Conservation (phyloP, 1,140 invertebrate genomes). For the Laodelphax striatellus region DNA sequence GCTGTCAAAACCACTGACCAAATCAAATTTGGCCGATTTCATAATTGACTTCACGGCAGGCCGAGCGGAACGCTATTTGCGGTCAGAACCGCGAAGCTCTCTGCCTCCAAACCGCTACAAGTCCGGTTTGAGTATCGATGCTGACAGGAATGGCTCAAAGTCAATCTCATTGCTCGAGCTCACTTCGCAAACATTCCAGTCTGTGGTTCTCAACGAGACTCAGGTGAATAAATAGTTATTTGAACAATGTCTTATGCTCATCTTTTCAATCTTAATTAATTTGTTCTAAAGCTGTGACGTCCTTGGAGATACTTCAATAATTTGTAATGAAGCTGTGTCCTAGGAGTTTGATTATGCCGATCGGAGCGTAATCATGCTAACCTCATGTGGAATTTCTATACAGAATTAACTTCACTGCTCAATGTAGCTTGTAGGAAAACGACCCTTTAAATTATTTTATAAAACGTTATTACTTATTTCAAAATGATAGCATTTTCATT, state of each 20-base stretch:
- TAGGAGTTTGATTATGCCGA: no score
- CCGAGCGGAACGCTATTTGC: conserved; percentile 19
- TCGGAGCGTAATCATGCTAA: no score
- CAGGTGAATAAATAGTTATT: conserved; percentile 6
- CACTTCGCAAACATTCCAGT: conserved; percentile 13
- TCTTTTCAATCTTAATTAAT: no score
- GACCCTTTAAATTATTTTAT: no score
- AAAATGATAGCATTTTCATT: no score
- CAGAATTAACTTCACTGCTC: no score
- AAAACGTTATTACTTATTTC: no score
- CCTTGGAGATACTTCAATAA: no score
- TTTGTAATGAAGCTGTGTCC: no score
- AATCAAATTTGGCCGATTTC: conserved; percentile 27
- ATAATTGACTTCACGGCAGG: conserved; percentile 31
- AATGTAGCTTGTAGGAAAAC: no score
- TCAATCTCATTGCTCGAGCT: conserved; percentile 9
- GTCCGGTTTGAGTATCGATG: background rate
- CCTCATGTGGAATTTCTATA: no score
- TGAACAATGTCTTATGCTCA: background rate
- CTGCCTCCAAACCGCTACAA: conserved; percentile 1
- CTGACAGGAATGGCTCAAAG: background rate
- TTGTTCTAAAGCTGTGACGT: no score
- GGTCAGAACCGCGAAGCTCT: background rate
- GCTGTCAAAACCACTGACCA: conserved; percentile 26
- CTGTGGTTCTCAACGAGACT: conserved; percentile 10